Conservation (phyloP, 2,888 invertebrate genomes). For the Rhogogaster chlorosoma region DNA sequence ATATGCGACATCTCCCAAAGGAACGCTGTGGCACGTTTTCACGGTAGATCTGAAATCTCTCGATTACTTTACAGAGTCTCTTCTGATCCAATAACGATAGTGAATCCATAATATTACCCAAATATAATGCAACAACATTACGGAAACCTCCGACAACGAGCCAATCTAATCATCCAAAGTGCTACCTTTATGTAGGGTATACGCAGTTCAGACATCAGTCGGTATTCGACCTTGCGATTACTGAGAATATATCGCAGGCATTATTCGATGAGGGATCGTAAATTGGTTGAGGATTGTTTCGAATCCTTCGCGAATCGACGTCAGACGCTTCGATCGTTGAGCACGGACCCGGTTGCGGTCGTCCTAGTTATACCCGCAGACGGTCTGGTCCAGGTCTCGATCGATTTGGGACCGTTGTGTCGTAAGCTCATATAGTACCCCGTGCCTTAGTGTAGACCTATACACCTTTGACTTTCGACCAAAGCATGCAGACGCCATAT, state of each 20-base stretch:
- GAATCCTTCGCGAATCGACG: background rate
- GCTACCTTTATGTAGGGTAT: background rate
- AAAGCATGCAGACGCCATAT: conserved; percentile 37
- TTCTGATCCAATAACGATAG: background rate
- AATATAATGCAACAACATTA: background rate
- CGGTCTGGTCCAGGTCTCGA: background rate
- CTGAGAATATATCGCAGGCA: background rate
- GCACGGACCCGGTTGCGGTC: background rate
- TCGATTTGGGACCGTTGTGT: conserved; percentile 3
- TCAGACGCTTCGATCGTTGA: conserved; percentile 6
- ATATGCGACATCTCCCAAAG: background rate
- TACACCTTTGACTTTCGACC: background rate
- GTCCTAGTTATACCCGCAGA: background rate
- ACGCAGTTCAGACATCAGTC: background rate
- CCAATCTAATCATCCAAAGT: background rate
- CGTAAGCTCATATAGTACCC: background rate
- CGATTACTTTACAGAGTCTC: background rate
- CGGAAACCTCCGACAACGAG: background rate
- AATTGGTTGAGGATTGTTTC: conserved; percentile 1
- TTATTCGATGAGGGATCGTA: conserved; percentile 1
- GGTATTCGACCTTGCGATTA: background rate
- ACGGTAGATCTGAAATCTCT: background rate
- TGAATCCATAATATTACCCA: background rate
- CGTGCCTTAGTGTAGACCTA: background rate
- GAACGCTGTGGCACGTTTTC: background rate